phyloP scores from a whole-genome alignment of 2,797 vertebrate genomes.

The Sebastes taczanowskii region DNA sequence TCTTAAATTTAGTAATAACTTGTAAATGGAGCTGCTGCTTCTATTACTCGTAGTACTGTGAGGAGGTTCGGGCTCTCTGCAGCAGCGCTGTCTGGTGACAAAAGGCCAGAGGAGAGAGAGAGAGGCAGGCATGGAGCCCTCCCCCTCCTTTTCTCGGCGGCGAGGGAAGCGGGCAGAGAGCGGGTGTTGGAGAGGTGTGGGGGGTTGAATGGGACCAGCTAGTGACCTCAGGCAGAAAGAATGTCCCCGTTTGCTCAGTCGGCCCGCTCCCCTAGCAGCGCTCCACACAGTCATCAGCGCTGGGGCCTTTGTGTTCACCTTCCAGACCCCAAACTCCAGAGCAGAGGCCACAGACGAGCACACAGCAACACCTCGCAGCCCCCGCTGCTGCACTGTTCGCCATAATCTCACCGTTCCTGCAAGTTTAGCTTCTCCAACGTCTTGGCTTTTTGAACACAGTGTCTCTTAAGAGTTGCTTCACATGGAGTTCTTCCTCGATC shows the following conservation, averaged over 20 bases:
- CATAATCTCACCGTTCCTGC: constrained; percentile 49
- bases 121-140: constrained; percentile 72
- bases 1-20: not conserved
- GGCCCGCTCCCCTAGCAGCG: constrained; percentile 80
- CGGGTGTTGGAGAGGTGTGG: constrained; percentile 79
- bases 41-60: constrained; percentile 8
- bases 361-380: constrained; percentile 65
- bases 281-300: constrained; percentile 76
- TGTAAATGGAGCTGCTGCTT: not conserved
- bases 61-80: constrained; percentile 38
- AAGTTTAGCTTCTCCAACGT: constrained; percentile 32
- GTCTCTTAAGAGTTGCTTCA: constrained; percentile 34
- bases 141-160: constrained; percentile 71
- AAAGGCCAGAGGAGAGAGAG: constrained; percentile 75
- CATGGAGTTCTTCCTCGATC: constrained; percentile 32
- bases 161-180: constrained; percentile 66
- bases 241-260: constrained; percentile 95
- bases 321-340: constrained; percentile 73
- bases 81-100: constrained; percentile 78
- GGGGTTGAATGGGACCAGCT: constrained; percentile 91
- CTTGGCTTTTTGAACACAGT: constrained; percentile 18
- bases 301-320: constrained; percentile 77
- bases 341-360: constrained; percentile 74
- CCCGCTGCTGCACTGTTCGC: constrained; percentile 53
- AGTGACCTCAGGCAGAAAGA: constrained; percentile 95